Base-by-base conservation (phyloP, 2,888 invertebrate species). In the Nomada hirtipes region DNA sequence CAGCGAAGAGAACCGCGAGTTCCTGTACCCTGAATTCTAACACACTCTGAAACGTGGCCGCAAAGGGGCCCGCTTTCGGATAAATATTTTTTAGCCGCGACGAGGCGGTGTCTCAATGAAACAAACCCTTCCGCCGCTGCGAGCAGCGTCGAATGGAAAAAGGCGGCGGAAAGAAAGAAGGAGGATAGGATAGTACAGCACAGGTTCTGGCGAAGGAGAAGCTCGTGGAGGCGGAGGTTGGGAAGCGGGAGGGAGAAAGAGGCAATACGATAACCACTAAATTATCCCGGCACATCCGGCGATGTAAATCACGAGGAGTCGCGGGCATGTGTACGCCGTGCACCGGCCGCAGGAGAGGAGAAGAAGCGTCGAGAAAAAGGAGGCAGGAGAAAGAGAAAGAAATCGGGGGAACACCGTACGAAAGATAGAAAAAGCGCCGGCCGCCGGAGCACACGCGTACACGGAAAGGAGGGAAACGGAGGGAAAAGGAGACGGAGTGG, bases 241-340 rank as follows among this genome's bases (percentile, higher is more conserved):
- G 57, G 4, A 20, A 20, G 44, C 13, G 29, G 15, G 42, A 69
- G 42, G 63, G 61, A 50, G 59, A 59, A 75, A 69, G 68, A 68
- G 79, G 84, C 76, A 84, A 83, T 81, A 86, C 73, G 71, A 82
- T 79, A 86, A 87, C 79, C 82, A 84, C 82, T 87, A 84, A 82
- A 88, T 83, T 84, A 89, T 88, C 84, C 89, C 86, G 86, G 85
- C 86, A 87, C 90, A 90, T 90, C 91, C 89, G 90, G 88, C 88
- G 91, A 92, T 89, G 92, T 92, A 92, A 93, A 92, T 92, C 91
- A 92, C 87, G 88, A 82, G 86, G 69, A 78, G 67, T 76, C 86
- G 83, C 83, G 78, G 82, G 86, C 86, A 86, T 86, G 86, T 86
- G 87, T 88, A 82, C 77, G 60, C 71, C 74, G 68, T 76, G 83